Conservation (phyloP, 2,113 vertebrate species). For the Macquaria australasica region DNA sequence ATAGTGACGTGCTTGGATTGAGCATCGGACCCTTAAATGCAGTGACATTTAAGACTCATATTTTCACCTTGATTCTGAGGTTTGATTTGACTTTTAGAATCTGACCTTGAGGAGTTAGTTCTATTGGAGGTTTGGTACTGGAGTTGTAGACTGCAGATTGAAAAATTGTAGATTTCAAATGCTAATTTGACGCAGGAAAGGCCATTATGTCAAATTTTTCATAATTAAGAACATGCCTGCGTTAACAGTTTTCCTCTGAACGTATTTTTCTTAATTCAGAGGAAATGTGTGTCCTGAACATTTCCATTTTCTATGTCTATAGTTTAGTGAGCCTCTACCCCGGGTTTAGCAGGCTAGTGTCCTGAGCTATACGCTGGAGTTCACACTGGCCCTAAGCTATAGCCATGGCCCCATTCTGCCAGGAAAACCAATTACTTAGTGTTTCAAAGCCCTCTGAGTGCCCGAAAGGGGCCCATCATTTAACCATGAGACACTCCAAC, state of each 20-base stretch:
- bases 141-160: neutral
- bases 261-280: neutral
- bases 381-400: slow-evolving; percentile 65
- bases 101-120: slow-evolving; percentile 1
- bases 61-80: neutral
- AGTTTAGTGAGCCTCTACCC: neutral
- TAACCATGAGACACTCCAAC: slow-evolving; percentile 74
- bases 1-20: neutral
- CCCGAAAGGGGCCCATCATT: slow-evolving; percentile 72
- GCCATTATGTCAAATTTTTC: neutral
- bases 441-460: slow-evolving; percentile 66
- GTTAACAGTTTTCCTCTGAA: neutral
- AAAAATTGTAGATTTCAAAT: slow-evolving; percentile 2
- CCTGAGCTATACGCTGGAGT: slow-evolving; percentile 51
- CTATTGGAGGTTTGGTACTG: too few relatives aligned
- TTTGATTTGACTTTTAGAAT: neutral
- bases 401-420: slow-evolving; percentile 80
- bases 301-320: slow-evolving; percentile 1
- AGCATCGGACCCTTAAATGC: neutral
- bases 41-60: neutral
- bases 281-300: neutral
- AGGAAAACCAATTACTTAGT: slow-evolving; percentile 82
- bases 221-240: neutral
- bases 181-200: neutral
- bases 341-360: slow-evolving; percentile 27